phyloP scores from a whole-genome alignment of 2,113 vertebrate species.

The Brevimyrus niger region DNA sequence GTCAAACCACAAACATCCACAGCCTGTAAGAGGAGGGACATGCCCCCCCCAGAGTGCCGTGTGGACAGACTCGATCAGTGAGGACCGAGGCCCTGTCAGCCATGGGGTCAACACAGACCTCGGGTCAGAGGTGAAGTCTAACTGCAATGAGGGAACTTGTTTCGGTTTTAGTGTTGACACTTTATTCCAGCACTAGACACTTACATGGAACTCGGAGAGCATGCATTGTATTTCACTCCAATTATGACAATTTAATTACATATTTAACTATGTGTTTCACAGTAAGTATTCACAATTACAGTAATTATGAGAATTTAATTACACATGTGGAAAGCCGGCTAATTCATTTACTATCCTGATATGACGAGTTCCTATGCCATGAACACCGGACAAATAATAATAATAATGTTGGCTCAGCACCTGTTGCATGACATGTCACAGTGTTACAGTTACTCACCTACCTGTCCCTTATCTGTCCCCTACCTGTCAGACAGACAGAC shows the following conservation, averaged over 20 bases:
- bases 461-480: no score
- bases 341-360: not conserved
- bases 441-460: not conserved
- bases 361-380: not conserved
- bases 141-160: not conserved
- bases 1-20: not conserved
- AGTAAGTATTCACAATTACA: not conserved
- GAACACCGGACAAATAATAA: not conserved
- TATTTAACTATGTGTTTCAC: not conserved
- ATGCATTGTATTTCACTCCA: not conserved
- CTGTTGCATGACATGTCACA: not conserved
- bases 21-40: not conserved
- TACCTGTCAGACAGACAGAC: not conserved
- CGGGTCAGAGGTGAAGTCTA: not conserved
- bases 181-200: not conserved
- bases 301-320: not conserved
- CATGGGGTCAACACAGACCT: not conserved
- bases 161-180: not conserved
- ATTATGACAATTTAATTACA: not conserved
- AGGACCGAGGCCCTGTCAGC: not conserved
- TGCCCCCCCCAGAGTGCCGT: not conserved
- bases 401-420: not conserved
- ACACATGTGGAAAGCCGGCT: not conserved
- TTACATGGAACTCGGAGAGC: not conserved
- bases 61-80: not conserved